A percentile compares a stretch with the other conserved stretches of the same genome.
Conservation (phyloP, 2,797 vertebrate genomes). For the Gambelia wislizenii region DNA sequence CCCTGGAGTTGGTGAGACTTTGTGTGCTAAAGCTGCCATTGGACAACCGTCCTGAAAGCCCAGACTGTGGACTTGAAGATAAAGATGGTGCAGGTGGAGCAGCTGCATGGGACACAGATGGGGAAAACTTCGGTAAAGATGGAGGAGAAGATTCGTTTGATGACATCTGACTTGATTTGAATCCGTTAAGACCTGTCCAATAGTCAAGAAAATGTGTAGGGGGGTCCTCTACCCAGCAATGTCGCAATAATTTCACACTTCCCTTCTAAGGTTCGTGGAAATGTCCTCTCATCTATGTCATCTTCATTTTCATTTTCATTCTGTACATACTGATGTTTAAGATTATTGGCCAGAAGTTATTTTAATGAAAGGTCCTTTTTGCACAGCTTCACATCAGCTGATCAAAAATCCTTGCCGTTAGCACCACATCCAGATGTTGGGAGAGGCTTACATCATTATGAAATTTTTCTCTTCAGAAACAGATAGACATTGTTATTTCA, state of each 20-base stretch:
- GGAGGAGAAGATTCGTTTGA: slow-evolving; percentile 91
- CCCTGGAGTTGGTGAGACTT: slow-evolving; percentile 93
- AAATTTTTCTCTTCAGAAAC: slow-evolving; percentile 59
- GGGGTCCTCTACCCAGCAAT: slow-evolving; percentile 23
- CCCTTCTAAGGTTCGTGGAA: slow-evolving; percentile 69
- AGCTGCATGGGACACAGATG: slow-evolving; percentile 85
- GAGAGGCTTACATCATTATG: slow-evolving; percentile 67
- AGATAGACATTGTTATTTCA: slow-evolving; percentile 43
- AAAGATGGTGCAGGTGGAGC: slow-evolving; percentile 83
- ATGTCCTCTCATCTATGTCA: slow-evolving; percentile 51
- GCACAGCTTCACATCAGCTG: slow-evolving; percentile 64
- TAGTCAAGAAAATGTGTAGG: slow-evolving; percentile 66
- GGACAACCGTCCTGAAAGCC: slow-evolving; percentile 89
- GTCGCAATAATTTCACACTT: slow-evolving; percentile 50
- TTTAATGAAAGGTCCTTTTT: slow-evolving; percentile 68
- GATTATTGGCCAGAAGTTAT: slow-evolving; percentile 65
- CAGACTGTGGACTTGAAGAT: slow-evolving; percentile 88
- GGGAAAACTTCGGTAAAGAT: slow-evolving; percentile 91
- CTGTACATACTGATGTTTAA: slow-evolving; percentile 63
- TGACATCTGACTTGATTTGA: slow-evolving; percentile 92
- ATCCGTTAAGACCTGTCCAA: slow-evolving; percentile 64
- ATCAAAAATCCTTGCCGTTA: slow-evolving; percentile 72
- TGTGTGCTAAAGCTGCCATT: slow-evolving; percentile 93
- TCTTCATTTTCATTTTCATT: slow-evolving; percentile 71
- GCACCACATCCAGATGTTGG: slow-evolving; percentile 61